phyloP scores from a whole-genome alignment of 1,140 invertebrate species.

The Calycopis cecrops region DNA sequence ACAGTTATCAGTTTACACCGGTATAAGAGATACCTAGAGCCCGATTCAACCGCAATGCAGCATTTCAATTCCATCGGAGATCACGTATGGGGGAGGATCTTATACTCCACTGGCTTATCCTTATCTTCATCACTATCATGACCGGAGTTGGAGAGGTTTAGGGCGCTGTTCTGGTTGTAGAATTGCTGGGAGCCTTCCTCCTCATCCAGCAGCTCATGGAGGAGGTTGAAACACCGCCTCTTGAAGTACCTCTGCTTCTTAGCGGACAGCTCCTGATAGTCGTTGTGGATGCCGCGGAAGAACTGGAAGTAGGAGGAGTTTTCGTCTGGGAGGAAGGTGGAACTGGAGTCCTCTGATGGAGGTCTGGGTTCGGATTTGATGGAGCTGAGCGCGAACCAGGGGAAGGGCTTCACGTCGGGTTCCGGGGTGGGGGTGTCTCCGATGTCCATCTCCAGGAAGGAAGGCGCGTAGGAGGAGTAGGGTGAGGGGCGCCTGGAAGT shows the following conservation, averaged over 20 bases:
- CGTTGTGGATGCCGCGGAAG: conserved; percentile 55
- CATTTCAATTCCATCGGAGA: too few species aligned
- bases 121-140: conserved; percentile 29
- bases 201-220: conserved; percentile 54
- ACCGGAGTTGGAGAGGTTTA: conserved; percentile 40
- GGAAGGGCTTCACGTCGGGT: conserved; percentile 41
- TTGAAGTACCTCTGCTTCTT: conserved; percentile 48
- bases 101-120: conserved; percentile 13
- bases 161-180: conserved; percentile 27
- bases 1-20: too few species aligned
- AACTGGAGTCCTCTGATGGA: conserved; percentile 36
- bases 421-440: conserved; percentile 25
- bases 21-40: too few species aligned
- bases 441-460: conserved; percentile 36
- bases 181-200: conserved; percentile 30
- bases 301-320: conserved; percentile 65
- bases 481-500: conserved; percentile 40
- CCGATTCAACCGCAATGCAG: too few species aligned
- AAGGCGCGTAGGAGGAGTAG: conserved; percentile 30
- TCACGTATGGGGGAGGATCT: conserved; percentile 17
- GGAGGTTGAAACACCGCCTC: conserved; percentile 42
- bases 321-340: conserved; percentile 49
- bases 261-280: conserved; percentile 46
- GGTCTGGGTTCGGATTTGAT: conserved; percentile 24
- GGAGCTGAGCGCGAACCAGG: conserved; percentile 35